phyloP scores from a whole-genome alignment of 2,113 vertebrate genomes.

The Podarcis cretensis region DNA sequence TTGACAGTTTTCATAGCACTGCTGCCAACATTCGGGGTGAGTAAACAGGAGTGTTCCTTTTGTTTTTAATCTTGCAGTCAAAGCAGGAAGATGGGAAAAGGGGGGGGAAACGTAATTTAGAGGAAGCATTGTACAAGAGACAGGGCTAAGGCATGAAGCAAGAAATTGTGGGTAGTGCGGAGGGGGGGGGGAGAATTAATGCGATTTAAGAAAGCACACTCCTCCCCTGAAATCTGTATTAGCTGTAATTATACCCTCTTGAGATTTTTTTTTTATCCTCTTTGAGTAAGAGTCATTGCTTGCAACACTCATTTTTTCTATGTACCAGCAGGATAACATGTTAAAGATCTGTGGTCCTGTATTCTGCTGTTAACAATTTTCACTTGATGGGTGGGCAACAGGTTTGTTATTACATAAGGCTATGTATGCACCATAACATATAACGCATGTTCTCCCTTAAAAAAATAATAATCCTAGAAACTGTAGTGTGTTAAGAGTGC shows the following conservation, averaged over 20 bases:
- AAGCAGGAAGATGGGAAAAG: not conserved
- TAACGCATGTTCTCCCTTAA: too few species aligned
- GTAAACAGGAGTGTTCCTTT: not conserved
- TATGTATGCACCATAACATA: too few species aligned
- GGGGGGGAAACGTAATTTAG: not conserved
- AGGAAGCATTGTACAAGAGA: not conserved
- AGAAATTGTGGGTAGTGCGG: not conserved
- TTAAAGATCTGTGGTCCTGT: not conserved
- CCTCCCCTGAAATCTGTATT: slow-evolving; percentile 4
- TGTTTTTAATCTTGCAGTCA: slow-evolving; percentile 1
- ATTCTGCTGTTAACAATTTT: not conserved
- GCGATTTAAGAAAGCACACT: not conserved
- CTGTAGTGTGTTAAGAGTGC: too few species aligned
- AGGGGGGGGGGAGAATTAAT: not conserved
- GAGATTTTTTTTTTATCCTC: not conserved
- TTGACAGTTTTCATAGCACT: slow-evolving; percentile 12
- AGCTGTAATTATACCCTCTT: slow-evolving; percentile 8
- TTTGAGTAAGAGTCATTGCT: not conserved
- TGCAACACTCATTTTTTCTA: too few species aligned
- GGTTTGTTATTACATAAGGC: not conserved
- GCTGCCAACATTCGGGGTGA: not conserved
- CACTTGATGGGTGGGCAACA: not conserved
- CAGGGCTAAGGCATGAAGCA: not conserved
- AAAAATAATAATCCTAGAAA: too few species aligned
- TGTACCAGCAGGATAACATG: too few species aligned